Evolutionary conservation across 1,140 invertebrate genomes (phyloP).

Genomic region (Akabosia matsudoensis): DNA sequence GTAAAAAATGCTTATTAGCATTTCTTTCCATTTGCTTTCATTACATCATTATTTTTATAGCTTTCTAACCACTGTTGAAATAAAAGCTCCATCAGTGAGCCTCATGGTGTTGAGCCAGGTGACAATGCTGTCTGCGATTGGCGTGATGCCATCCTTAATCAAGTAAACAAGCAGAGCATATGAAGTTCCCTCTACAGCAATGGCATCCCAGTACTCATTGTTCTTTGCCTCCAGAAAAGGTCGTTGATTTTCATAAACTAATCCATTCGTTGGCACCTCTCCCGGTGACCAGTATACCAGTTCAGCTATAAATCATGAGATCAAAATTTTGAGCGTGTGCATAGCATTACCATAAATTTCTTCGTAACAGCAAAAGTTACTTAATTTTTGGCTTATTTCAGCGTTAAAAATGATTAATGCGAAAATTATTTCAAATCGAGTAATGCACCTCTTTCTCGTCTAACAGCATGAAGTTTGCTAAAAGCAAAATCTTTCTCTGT

Average conservation of each 20-base stretch:
- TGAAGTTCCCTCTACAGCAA: slow-evolving; percentile 59
- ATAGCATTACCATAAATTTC: no score
- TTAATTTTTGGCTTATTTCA: background rate
- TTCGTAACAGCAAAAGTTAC: background rate
- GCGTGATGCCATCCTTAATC: slow-evolving; percentile 53
- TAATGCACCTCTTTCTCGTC: slow-evolving; percentile 47
- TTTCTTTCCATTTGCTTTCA: no score
- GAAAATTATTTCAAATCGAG: no score
- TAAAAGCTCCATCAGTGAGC: slow-evolving; percentile 58
- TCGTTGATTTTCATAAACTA: slow-evolving; percentile 55
- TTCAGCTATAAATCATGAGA: slow-evolving; percentile 51
- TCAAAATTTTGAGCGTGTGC: no score
- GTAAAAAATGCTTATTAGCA: no score
- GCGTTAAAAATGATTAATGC: slow-evolving; percentile 15
- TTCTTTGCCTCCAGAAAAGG: slow-evolving; percentile 55
- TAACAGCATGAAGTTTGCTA: slow-evolving; percentile 48
- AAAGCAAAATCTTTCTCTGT: slow-evolving; percentile 53
- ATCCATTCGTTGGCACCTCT: slow-evolving; percentile 49
- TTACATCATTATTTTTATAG: no score
- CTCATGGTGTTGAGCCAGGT: slow-evolving; percentile 61
- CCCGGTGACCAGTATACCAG: slow-evolving; percentile 55
- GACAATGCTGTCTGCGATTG: slow-evolving; percentile 56
- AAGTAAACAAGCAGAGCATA: slow-evolving; percentile 61
- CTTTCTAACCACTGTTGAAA: slow-evolving; percentile 57
- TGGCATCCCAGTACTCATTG: slow-evolving; percentile 52